Conservation (phyloP, 2,113 vertebrate genomes). For the Machaerirhynchus nigripectus region DNA sequence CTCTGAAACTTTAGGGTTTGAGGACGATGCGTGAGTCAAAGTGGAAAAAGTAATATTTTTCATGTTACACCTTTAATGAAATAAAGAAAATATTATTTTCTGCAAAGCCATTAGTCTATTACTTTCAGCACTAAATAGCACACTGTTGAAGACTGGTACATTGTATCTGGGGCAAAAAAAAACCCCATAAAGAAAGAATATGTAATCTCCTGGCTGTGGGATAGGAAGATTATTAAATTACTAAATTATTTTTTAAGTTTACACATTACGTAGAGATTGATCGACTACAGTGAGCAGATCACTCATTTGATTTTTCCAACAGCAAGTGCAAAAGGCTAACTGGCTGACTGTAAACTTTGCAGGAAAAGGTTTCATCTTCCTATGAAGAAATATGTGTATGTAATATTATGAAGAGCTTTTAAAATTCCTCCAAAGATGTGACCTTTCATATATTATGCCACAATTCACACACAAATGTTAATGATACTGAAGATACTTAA, state of each 20-base stretch:
- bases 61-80: neutral
- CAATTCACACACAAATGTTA: neutral
- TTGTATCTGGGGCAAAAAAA: neutral
- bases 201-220: neutral
- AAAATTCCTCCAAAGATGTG: neutral
- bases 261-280: neutral
- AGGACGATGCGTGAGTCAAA: neutral
- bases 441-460: neutral
- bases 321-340: neutral
- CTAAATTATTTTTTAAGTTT: neutral
- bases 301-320: neutral
- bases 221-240: neutral
- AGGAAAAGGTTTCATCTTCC: neutral
- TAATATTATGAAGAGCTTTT: neutral
- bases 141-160: neutral
- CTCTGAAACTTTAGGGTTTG: neutral
- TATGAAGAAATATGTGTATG: neutral
- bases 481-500: neutral
- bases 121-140: neutral
- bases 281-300: neutral
- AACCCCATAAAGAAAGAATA: neutral
- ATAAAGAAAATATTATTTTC: neutral
- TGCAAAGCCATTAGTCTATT: neutral
- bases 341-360: neutral
- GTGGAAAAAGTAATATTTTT: neutral